Conservation (phyloP, 2,888 invertebrate genomes). For the Diadromus collaris region DNA sequence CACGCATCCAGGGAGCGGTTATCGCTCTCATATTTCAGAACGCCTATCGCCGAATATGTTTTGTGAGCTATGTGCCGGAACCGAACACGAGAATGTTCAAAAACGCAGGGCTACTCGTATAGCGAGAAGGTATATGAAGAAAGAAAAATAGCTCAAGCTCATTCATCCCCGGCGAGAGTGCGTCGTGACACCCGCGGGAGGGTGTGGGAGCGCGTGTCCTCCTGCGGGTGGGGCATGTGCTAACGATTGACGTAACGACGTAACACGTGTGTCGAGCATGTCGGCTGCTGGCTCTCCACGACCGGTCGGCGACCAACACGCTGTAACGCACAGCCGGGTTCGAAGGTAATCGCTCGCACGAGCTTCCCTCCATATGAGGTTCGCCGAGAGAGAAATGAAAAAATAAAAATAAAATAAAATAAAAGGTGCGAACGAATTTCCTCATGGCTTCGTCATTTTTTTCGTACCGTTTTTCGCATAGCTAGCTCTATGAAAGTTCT, state of each 20-base stretch:
- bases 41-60: slow-evolving; percentile 15
- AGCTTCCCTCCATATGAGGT: slow-evolving; percentile 23
- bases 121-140: slow-evolving; percentile 26
- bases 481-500: no score
- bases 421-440: no score
- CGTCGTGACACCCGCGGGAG: slow-evolving; percentile 38
- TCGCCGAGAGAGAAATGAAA: slow-evolving; percentile 24
- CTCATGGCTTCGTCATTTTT: no score
- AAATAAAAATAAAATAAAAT: slow-evolving; percentile 1
- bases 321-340: slow-evolving; percentile 16
- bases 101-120: slow-evolving; percentile 28
- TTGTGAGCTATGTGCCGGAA: background rate
- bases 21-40: slow-evolving; percentile 32
- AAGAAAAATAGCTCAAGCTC: slow-evolving; percentile 41
- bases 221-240: slow-evolving; percentile 65
- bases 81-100: background rate
- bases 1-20: slow-evolving; percentile 14
- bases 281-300: slow-evolving; percentile 41
- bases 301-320: background rate
- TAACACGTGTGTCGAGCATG: slow-evolving; percentile 71
- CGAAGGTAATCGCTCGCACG: slow-evolving; percentile 34
- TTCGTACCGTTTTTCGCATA: no score
- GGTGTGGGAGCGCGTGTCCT: slow-evolving; percentile 14
- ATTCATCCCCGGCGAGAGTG: slow-evolving; percentile 56
- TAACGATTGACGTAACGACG: slow-evolving; percentile 73